Conservation (phyloP, 2,113 vertebrate genomes). For the Ictidomys tridecemlineatus region DNA sequence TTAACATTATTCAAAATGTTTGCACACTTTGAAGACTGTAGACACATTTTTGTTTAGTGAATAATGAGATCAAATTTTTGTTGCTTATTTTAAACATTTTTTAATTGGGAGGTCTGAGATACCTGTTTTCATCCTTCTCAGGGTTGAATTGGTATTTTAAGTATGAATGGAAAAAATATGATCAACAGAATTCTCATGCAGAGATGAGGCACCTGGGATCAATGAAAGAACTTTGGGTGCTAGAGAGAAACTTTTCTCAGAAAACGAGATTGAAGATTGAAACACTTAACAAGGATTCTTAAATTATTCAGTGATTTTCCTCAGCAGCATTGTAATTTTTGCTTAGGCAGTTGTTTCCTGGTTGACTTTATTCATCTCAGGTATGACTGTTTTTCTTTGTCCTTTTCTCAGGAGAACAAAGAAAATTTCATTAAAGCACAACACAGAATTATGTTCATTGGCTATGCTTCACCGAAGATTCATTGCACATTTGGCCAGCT, state of each 20-base stretch:
- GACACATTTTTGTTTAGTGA: slow-evolving; percentile 20
- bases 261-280: slow-evolving; percentile 1
- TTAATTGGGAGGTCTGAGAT: neutral
- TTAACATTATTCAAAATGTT: neutral
- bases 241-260: neutral
- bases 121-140: neutral
- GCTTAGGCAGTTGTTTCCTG: neutral
- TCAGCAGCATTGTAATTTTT: slow-evolving; percentile 24
- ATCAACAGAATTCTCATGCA: neutral
- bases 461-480: neutral
- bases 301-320: slow-evolving; percentile 53
- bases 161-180: neutral
- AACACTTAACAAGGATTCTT: neutral
- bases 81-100: neutral
- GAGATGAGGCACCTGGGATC: neutral
- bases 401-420: slow-evolving; percentile 27
- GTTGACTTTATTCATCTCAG: slow-evolving; percentile 12
- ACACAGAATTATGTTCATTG: neutral
- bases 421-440: slow-evolving; percentile 32
- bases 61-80: neutral
- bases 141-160: neutral
- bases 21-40: neutral
- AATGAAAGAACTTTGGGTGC: neutral
- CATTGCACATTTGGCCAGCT: neutral
- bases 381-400: slow-evolving; percentile 44